phyloP scores from a whole-genome alignment of 2,113 vertebrate genomes.

The Uria aalge region DNA sequence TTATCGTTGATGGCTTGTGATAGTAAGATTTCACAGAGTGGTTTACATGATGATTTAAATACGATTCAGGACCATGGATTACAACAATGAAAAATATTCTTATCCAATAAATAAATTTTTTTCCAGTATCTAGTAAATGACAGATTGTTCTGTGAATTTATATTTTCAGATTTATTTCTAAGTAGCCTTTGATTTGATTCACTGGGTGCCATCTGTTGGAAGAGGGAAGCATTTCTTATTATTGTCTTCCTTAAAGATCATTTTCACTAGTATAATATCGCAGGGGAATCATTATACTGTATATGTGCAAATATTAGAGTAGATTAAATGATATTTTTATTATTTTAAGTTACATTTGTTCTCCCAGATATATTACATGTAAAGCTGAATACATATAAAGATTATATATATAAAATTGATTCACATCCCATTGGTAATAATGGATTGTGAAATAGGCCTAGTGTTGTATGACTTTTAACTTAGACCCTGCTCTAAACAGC shows the following conservation, averaged over 20 bases:
- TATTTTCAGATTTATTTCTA: background rate
- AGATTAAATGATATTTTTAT: background rate
- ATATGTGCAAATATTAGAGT: background rate
- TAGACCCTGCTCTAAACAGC: background rate
- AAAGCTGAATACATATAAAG: background rate
- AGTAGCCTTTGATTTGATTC: background rate
- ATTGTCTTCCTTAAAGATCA: background rate
- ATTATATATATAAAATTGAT: background rate
- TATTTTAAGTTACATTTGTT: background rate
- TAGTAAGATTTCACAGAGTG: background rate
- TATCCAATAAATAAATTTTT: background rate
- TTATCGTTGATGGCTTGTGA: slow-evolving; percentile 25
- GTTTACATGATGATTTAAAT: background rate
- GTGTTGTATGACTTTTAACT: background rate
- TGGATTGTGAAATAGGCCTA: background rate
- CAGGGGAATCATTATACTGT: background rate
- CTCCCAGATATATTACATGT: background rate
- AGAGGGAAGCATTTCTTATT: background rate
- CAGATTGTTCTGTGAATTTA: background rate
- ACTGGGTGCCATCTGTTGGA: background rate
- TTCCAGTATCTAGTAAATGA: background rate
- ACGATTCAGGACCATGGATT: background rate
- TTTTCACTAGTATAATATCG: background rate
- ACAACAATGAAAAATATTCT: background rate
- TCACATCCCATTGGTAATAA: background rate